Conservation (phyloP, 2,797 vertebrate genomes). For the Cichlasoma orientale region DNA sequence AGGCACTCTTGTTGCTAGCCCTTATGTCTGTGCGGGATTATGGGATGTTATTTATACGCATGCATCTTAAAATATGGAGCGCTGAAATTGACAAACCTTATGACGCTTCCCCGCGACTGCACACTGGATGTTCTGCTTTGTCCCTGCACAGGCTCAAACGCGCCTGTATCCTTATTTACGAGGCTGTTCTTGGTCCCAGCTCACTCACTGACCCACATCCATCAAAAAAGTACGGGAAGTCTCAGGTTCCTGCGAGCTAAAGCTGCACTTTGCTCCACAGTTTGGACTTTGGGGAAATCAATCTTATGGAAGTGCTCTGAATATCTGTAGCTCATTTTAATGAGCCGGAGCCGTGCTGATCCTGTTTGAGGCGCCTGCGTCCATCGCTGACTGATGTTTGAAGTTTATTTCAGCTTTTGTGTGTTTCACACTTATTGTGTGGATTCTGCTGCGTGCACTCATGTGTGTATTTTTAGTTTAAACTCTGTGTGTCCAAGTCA, state of each 20-base stretch:
- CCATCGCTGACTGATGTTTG: no score
- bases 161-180: neutral
- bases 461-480: neutral
- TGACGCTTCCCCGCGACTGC: no score
- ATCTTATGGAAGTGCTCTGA: neutral
- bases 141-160: neutral
- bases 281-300: neutral
- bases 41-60: neutral
- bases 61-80: neutral
- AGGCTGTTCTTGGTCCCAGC: neutral
- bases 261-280: neutral
- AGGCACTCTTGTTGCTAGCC: no score
- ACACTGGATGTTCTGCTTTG: no score
- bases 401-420: neutral
- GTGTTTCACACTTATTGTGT: no score
- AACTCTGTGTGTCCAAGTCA: neutral
- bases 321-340: no score
- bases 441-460: neutral
- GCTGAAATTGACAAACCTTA: neutral
- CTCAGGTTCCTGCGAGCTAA: neutral
- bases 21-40: neutral
- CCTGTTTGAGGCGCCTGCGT: no score
- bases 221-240: neutral
- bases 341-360: no score
- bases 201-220: neutral